Evolutionary conservation across 1,140 invertebrate species (phyloP), one percentile per base, ranked within the genome.

Genomic region (Phortica variegata): DNA sequence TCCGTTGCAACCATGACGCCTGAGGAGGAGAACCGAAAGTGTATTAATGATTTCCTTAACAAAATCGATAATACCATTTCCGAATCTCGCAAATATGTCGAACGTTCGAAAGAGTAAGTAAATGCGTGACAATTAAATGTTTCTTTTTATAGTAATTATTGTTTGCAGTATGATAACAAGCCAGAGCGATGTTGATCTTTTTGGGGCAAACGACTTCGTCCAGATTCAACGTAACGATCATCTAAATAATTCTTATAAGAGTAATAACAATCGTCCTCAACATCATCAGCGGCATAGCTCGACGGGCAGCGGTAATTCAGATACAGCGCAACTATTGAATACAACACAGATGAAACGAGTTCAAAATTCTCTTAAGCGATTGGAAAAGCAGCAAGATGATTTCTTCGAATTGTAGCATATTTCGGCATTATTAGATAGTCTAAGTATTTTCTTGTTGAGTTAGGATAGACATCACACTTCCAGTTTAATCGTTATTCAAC

Each of bases 21-120:
- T 20, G 85, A 87, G 60, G 85, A 85, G 65, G 84, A 84, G 75
- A 87, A 83, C 76, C 83, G 79, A 41, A 74, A 73, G 31, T 81
- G 79, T 56, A 85, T 88, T 61, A 85, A 86, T 65, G 88, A 93
- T 60, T 93, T 93, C 76, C 81, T 95, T 59, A 88, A 83, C 52
- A 87, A 90, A 81, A 88, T 94, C 65, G 91, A 94, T 79, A 86
- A 84, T 52, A 87, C 89, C 16, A 90, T 94, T 71, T 91, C 90
- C 29, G 86, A 80, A 72, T 90, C 88, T 15, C 90, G 89, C 71
- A 88, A 84, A 76, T 88, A 91, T 71, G 89, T 93, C n/a, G 85
- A 89, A 61, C 84, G 87, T 65, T 83, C 85, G 49, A 87, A 73
- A 53, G 84, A 89, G 88, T 90, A 82, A 88, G 86, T 87, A 5